Evolutionary conservation across 2,797 vertebrate species (phyloP), one percentile per base, ranked within the genome.

Genomic region (Poecilia velifera): DNA sequence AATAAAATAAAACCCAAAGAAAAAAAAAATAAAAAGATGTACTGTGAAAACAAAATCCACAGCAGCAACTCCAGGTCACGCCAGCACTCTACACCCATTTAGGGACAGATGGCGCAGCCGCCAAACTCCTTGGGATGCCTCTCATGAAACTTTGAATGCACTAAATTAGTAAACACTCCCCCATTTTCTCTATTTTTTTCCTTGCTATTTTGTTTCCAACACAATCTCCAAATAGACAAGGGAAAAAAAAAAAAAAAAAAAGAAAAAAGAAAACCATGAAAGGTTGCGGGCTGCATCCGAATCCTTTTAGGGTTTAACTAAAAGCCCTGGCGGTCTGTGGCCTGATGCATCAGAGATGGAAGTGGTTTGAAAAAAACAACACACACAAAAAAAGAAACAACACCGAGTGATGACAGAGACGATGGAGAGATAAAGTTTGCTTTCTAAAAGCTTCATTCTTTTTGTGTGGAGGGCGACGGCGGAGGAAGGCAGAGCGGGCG

Each of bases 141-240:
- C 89, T 91, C 91, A 91, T 93, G 86, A 91, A 93, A 91, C 76
- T 91, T 94, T 82, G 91, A 82, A 85, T 34, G 31, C 73, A 49
- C 92, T 95, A 87, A 94, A 95, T 94, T 93, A 94, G 79, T 94
- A 87, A 95, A 87, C 53, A 84, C 22, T 10, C 72, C n/a, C 74
- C 82, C 81, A 87, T 90, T 78, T 87, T 86, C 87, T 59, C 85
- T 53, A 81, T 88, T 89, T 78, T 68, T 51, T 88, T 90, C 75
- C 86, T 86, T 88, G 64, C 86, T 57, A 77, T 89, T 90, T 78
- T 70, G 82, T 81, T 89, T 87, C 86, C 71, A 8, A 83, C 84
- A 84, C 34, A 82, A 86, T 78, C 83, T 89, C 87, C 76, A 88
- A 87, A 91, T 84, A 89, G 78, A 88, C 55, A 59, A 34, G 74